Conservation (phyloP, 2,888 invertebrate species). For the Apoda limacodes region DNA sequence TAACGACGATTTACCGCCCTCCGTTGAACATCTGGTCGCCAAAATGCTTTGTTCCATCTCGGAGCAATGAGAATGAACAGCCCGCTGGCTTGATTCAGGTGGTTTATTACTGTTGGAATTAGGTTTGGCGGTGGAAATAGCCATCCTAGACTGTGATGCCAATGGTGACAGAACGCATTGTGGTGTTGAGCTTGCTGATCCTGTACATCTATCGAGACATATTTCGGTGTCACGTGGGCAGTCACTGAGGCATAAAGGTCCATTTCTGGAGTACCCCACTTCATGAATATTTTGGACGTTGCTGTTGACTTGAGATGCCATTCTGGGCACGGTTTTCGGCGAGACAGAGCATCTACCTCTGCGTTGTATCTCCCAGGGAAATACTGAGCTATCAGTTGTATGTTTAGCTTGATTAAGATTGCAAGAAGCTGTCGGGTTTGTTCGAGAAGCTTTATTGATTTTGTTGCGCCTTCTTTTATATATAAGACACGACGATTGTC, state of each 20-base stretch:
- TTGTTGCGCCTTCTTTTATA: slow-evolving; percentile 22
- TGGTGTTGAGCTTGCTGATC: slow-evolving; percentile 11
- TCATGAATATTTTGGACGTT: slow-evolving; percentile 13
- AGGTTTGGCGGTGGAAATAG: too few relatives aligned
- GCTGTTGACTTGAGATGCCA: slow-evolving; percentile 17
- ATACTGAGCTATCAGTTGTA: slow-evolving; percentile 7
- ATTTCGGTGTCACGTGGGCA: too few relatives aligned
- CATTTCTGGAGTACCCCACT: slow-evolving; percentile 16
- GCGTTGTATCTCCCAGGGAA: slow-evolving; percentile 16
- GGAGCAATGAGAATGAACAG: slow-evolving; percentile 7
- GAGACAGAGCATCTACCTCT: slow-evolving; percentile 16
- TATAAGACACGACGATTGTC: slow-evolving; percentile 12
- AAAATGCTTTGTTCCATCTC: too few relatives aligned
- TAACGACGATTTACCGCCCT: slow-evolving; percentile 4
- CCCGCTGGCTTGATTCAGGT: slow-evolving; percentile 13
- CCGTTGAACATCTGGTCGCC: slow-evolving; percentile 10
- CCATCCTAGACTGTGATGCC: too few relatives aligned
- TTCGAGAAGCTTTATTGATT: slow-evolving; percentile 7
- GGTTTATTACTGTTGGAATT: slow-evolving; percentile 11
- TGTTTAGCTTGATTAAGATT: neutral
- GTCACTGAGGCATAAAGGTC: slow-evolving; percentile 15
- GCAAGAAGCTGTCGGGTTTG: neutral
- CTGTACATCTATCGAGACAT: too few relatives aligned
- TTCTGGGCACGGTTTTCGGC: too few relatives aligned
- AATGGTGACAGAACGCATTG: slow-evolving; percentile 10